These are phyloP conservation scores for Umimayanthus chanpuru DNA, from an alignment of 92 coral and sea anemone species.

Conservation along the genomic window DNA sequence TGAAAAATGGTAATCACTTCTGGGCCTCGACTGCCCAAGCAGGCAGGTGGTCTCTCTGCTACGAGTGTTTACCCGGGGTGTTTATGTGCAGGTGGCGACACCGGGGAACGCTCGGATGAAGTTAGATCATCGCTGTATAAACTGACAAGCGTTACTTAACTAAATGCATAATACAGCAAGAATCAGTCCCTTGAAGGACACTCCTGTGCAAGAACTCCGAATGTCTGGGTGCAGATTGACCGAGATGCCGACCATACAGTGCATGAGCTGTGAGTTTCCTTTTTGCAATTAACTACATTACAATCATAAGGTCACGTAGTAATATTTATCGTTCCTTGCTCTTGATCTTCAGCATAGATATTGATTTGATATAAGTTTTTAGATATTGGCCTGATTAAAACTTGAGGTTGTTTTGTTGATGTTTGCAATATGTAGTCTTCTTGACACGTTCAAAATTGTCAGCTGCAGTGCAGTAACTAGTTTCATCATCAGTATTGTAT, in stretches of 20 bases:
- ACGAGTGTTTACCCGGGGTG: no score
- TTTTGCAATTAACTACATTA: not conserved
- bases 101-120: slow-evolving; percentile 25
- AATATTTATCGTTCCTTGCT: not conserved
- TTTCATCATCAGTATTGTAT: no score
- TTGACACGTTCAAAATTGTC: not conserved
- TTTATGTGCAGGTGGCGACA: slow-evolving; percentile 42
- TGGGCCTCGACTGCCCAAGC: not conserved
- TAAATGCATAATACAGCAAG: slow-evolving; percentile 28
- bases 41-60: slow-evolving; percentile 6
- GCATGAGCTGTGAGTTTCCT: slow-evolving; percentile 36
- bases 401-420: slow-evolving; percentile 14
- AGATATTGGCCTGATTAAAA: not conserved
- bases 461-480: no score
- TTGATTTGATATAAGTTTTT: not conserved
- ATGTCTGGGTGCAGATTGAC: slow-evolving; percentile 40
- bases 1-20: not conserved
- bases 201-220: slow-evolving; percentile 25
- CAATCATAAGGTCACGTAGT: not conserved
- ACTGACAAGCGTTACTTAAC: slow-evolving; percentile 32
- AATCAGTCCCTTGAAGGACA: slow-evolving; percentile 43
- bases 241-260: slow-evolving; percentile 39
- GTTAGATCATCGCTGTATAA: slow-evolving; percentile 44
- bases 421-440: not conserved
- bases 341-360: not conserved